Base-by-base conservation (phyloP, 2,113 vertebrate species). In the Zosterops pallidus region DNA sequence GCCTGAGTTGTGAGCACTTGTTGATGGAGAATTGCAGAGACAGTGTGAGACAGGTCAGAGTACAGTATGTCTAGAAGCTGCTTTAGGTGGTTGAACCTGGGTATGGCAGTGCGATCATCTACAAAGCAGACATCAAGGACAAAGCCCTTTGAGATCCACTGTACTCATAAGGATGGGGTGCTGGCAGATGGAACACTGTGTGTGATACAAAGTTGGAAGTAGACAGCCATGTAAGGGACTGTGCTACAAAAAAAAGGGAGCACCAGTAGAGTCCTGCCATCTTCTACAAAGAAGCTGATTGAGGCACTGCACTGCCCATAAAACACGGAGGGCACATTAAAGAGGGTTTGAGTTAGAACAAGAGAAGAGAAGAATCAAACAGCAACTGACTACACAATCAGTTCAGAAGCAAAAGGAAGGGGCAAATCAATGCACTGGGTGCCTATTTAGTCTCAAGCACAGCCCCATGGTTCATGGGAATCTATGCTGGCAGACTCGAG, bases 371-470 rank as follows among this genome's bases (percentile, higher is more conserved):
- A 68, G 52, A 78, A 39, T 87, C 41, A 83, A 95, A 85, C n/a
- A 70, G 64, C 1, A 6, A 39, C 13, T 22, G 69, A 64, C 83
- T 60, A 53, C 13, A 86, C 60, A 23, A 42, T 28, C 35, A 50
- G 33, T 78, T 94, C 53, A 84, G 64, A 91, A 81, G 49, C 20
- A 88, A 89, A 83, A 50, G 37, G 41, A 64, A 69, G 21, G 29
- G 64, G 46, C 46, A 62, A 26, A 87, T 19, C 0, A 0, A 52
- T 44, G 44, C 17, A 18, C 21, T 0, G 0, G 42, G 42, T 31
- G 81, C 41, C 52, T 29, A 6, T 47, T 79, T 35, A 84, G 35
- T 39, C 25, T 74, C 44, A 56, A 76, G 59, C 46, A 65, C 42
- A 80, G 14, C 12, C 17, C 35, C 41, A 24, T 20, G 9, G 39